These are phyloP conservation scores for Hirtodrosophila trivittata DNA, from an alignment of 2,888 invertebrate species.

Conservation along the genomic window DNA sequence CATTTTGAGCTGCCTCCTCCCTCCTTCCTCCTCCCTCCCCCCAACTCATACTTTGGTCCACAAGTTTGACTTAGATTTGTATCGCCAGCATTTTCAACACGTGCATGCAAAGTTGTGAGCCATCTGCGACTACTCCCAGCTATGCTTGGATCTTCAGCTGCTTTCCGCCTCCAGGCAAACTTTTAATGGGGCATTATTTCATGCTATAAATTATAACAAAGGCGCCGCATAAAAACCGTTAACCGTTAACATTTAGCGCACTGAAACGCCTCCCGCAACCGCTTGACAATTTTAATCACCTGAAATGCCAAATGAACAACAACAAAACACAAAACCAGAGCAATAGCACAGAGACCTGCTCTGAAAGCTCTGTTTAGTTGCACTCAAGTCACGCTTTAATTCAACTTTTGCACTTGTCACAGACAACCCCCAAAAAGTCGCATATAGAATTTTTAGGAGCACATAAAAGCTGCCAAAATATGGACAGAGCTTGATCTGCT, in stretches of 20 bases:
- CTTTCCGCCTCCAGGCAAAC: slow-evolving; percentile 57
- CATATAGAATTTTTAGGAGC: slow-evolving; percentile 13
- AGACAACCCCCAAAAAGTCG: slow-evolving; percentile 5
- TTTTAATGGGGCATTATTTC: slow-evolving; percentile 81
- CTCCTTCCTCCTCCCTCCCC: slow-evolving; percentile 12
- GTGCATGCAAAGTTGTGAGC: slow-evolving; percentile 72
- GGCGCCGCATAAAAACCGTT: slow-evolving; percentile 72
- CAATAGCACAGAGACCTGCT: background rate
- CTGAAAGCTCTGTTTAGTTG: too few species aligned
- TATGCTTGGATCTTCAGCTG: slow-evolving; percentile 23
- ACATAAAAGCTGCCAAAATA: slow-evolving; percentile 8
- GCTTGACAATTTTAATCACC: slow-evolving; percentile 56
- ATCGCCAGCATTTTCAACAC: slow-evolving; percentile 73
- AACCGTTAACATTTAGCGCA: slow-evolving; percentile 75
- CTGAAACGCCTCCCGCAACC: slow-evolving; percentile 35
- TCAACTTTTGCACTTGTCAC: slow-evolving; percentile 1
- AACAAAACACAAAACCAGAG: background rate
- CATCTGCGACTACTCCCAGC: slow-evolving; percentile 56
- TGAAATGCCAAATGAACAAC: slow-evolving; percentile 30
- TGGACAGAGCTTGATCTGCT: slow-evolving; percentile 16
- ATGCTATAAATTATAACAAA: slow-evolving; percentile 77
- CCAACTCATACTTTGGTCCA: slow-evolving; percentile 2
- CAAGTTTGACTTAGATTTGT: slow-evolving; percentile 71
- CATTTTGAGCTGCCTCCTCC: slow-evolving; percentile 69
- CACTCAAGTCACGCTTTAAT: too few species aligned